Conservation (phyloP, 2,113 vertebrate species). For the Melanotaenia duboulayi region DNA sequence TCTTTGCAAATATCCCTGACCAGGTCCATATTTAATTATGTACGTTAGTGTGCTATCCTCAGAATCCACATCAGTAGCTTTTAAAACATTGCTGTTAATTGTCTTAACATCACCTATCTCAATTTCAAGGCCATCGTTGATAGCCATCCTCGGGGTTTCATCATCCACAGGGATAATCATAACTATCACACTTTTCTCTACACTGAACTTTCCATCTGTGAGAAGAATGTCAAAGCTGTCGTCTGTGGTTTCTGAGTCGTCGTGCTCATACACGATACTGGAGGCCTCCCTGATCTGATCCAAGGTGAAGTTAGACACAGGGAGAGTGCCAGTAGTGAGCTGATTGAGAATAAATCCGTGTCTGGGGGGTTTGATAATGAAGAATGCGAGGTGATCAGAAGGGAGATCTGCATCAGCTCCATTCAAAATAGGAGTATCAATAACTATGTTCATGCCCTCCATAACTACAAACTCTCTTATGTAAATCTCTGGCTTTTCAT, state of each 20-base stretch:
- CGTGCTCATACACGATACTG: slow-evolving; percentile 93
- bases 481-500: slow-evolving; percentile 94
- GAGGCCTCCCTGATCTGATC: slow-evolving; percentile 93
- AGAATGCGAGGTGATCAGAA: slow-evolving; percentile 85
- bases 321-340: slow-evolving; percentile 86
- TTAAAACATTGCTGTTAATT: slow-evolving; percentile 87
- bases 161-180: slow-evolving; percentile 94
- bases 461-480: slow-evolving; percentile 95
- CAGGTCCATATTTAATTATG: slow-evolving; percentile 88
- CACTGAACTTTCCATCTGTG: slow-evolving; percentile 88
- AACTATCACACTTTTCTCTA: slow-evolving; percentile 86
- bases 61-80: slow-evolving; percentile 94
- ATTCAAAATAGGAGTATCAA: slow-evolving; percentile 92
- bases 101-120: slow-evolving; percentile 89
- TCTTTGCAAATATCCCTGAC: slow-evolving; percentile 89
- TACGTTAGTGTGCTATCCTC: slow-evolving; percentile 90
- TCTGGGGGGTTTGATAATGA: slow-evolving; percentile 86
- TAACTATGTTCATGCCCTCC: slow-evolving; percentile 96
- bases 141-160: slow-evolving; percentile 93
- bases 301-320: slow-evolving; percentile 89
- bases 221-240: slow-evolving; percentile 91
- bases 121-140: slow-evolving; percentile 94
- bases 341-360: slow-evolving; percentile 93
- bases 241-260: slow-evolving; percentile 91
- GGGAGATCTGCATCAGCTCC: slow-evolving; percentile 91